Evolutionary conservation across 2,888 invertebrate genomes (phyloP).

Genomic region (Chloroclysta siterata): DNA sequence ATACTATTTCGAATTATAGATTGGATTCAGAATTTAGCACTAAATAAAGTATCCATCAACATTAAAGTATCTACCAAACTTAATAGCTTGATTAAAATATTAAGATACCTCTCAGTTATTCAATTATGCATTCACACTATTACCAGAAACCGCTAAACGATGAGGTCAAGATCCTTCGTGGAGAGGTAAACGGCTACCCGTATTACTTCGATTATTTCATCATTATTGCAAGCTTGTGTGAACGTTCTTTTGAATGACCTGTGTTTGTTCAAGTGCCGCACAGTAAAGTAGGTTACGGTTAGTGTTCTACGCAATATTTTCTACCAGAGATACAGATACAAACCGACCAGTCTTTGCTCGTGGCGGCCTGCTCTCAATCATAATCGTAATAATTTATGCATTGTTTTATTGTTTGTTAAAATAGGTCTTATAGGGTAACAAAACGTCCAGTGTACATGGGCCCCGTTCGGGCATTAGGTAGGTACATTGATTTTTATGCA

Average conservation of each 20-base stretch:
- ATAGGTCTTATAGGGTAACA: too few species aligned
- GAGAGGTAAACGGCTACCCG: slow-evolving; percentile 21
- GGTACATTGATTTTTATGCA: too few species aligned
- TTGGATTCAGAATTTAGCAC: too few species aligned
- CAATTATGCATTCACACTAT: slow-evolving; percentile 13
- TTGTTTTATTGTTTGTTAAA: too few species aligned
- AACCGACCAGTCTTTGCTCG: too few species aligned
- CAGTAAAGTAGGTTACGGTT: slow-evolving; percentile 18
- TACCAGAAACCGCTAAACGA: slow-evolving; percentile 34
- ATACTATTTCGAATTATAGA: too few species aligned
- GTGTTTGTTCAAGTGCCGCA: slow-evolving; percentile 32
- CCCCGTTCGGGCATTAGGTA: too few species aligned
- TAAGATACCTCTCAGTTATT: not conserved
- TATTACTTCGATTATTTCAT: slow-evolving; percentile 29
- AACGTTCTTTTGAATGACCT: slow-evolving; percentile 18
- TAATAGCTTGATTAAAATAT: not conserved
- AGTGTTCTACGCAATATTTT: slow-evolving; percentile 10
- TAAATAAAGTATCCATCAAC: too few species aligned
- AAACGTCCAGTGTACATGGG: too few species aligned
- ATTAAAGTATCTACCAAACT: not conserved
- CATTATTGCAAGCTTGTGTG: slow-evolving; percentile 27
- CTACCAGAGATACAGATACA: too few species aligned
- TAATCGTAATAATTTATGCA: too few species aligned
- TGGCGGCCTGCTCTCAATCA: too few species aligned
- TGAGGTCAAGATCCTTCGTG: slow-evolving; percentile 39